These are phyloP conservation scores for Plumapathes pennacea DNA, from an alignment of 92 coral and sea anemone species.

Conservation along the genomic window DNA sequence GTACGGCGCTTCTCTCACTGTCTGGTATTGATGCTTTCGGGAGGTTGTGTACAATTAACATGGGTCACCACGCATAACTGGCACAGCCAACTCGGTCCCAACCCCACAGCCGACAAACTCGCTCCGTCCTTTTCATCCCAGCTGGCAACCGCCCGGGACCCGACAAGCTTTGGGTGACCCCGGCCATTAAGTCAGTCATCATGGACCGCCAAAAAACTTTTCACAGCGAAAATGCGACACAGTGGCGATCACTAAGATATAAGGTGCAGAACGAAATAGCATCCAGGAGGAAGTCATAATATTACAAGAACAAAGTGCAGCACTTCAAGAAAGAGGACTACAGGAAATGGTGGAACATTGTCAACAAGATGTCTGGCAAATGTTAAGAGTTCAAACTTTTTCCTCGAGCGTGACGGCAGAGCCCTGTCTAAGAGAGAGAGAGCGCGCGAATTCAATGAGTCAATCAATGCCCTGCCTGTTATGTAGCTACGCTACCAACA, in stretches of 20 bases:
- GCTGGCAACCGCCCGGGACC: constrained; percentile 13
- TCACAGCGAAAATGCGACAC: constrained; percentile 17
- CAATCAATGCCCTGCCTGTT: too few species aligned
- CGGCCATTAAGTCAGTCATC: constrained; percentile 26
- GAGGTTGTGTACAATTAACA: too few species aligned
- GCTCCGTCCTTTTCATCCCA: constrained; percentile 19
- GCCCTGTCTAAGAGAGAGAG: constrained; percentile 2
- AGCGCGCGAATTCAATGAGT: constrained; percentile 19
- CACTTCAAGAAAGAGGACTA: constrained; percentile 35
- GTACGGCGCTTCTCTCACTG: constrained; percentile 36
- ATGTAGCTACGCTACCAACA: constrained; percentile 23
- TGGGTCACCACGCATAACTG: constrained; percentile 35
- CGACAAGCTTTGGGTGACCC: constrained; percentile 47
- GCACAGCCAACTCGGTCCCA: constrained; percentile 18
- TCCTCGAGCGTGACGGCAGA: constrained; percentile 19
- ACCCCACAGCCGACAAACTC: constrained; percentile 25
- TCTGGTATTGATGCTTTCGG: constrained; percentile 42
- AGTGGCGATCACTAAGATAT: constrained; percentile 13
- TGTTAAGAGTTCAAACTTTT: constrained; percentile 11
- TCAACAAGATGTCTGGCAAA: constrained; percentile 46
- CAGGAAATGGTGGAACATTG: constrained; percentile 44
- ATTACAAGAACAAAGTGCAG: constrained; percentile 33
- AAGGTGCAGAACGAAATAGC: constrained; percentile 30
- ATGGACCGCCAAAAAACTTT: constrained; percentile 52
- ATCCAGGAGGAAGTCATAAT: constrained; percentile 10